These are phyloP conservation scores for Pristionchus japonicus DNA, from an alignment of 2,888 invertebrate species.

Conservation along the genomic window DNA sequence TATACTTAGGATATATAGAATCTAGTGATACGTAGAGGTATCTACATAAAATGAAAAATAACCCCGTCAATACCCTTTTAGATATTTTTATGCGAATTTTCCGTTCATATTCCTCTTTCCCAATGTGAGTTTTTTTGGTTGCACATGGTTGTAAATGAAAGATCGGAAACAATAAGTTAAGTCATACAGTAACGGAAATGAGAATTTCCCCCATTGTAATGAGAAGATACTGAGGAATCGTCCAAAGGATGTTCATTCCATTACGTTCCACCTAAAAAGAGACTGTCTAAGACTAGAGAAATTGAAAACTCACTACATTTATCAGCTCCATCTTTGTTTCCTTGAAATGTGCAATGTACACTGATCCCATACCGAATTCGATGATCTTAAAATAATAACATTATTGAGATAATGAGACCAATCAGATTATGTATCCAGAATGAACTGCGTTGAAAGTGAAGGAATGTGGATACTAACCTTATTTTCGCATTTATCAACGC, in stretches of 20 bases:
- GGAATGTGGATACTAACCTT: background rate
- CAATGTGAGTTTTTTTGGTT: too few species aligned
- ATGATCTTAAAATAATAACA: background rate
- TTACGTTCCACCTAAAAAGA: conserved; percentile 64
- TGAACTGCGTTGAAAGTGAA: background rate
- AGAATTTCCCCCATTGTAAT: conserved; percentile 93
- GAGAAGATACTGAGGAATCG: conserved; percentile 91
- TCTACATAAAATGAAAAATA: too few species aligned
- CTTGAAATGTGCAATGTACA: background rate
- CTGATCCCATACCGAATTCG: conserved; percentile 18
- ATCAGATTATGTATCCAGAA: too few species aligned
- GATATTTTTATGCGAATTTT: too few species aligned
- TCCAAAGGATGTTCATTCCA: conserved; percentile 76
- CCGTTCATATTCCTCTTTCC: too few species aligned
- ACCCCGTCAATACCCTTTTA: too few species aligned
- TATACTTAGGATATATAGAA: background rate
- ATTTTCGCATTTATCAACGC: conserved; percentile 42
- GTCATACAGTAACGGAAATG: conserved; percentile 86
- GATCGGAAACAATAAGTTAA: too few species aligned
- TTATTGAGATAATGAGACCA: too few species aligned
- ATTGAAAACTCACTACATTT: background rate
- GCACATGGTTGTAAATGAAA: too few species aligned
- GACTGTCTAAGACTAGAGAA: background rate
- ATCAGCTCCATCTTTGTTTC: background rate
- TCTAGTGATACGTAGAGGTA: too few species aligned